Conservation (phyloP, 2,113 vertebrate species). For the Phalacrocorax carbo region DNA sequence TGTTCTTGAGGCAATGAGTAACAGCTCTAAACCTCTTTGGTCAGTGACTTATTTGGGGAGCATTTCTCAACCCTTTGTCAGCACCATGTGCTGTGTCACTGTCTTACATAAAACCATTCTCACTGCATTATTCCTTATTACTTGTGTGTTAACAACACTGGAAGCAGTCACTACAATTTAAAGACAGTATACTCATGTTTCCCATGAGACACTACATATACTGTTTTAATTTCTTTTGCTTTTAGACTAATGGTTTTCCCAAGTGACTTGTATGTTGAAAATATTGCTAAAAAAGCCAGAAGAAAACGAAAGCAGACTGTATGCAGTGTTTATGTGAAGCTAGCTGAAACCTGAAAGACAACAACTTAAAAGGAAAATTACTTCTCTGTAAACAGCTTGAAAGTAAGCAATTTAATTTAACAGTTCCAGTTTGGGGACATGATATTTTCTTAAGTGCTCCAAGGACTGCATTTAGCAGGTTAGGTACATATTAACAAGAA, state of each 20-base stretch:
- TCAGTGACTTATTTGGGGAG: neutral
- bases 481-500: neutral
- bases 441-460: neutral
- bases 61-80: neutral
- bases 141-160: neutral
- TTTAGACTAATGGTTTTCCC: conserved; percentile 74
- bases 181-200: neutral
- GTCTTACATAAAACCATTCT: neutral
- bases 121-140: neutral
- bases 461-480: neutral
- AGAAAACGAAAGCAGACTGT: conserved; percentile 78
- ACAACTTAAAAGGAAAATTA: conserved; percentile 73
- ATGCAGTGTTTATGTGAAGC: conserved; percentile 79
- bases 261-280: conserved; percentile 76
- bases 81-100: neutral
- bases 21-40: neutral
- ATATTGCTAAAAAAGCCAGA: conserved; percentile 70
- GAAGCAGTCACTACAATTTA: neutral
- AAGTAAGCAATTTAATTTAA: conserved; percentile 61
- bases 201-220: neutral
- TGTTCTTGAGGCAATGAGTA: neutral
- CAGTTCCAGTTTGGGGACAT: neutral
- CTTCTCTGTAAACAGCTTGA: conserved; percentile 81
- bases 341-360: conserved; percentile 80
- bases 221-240: neutral